phyloP scores from a whole-genome alignment of 35 echinoderm and acorn worm genomes.

The Heliocidaris erythrogramma region DNA sequence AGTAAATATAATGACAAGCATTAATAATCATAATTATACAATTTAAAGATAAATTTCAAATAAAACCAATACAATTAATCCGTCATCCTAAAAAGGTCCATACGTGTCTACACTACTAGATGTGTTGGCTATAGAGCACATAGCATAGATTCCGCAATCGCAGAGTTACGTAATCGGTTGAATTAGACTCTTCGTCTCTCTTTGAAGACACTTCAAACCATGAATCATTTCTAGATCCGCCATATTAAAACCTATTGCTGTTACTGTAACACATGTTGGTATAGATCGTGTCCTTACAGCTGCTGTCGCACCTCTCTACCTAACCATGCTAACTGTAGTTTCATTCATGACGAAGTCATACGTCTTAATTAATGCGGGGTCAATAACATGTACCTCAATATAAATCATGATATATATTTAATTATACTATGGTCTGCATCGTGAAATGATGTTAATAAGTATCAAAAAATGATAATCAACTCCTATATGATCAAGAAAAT shows the following conservation, averaged over 20 bases:
- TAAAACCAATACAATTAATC: neutral
- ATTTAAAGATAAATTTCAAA: neutral
- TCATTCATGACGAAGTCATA: neutral
- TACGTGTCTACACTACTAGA: neutral
- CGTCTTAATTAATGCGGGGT: neutral
- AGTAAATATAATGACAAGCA: no score
- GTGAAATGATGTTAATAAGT: no score
- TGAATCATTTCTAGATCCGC: neutral
- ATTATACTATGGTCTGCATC: no score
- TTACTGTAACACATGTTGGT: conserved; percentile 3
- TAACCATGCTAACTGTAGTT: neutral
- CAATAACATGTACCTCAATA: neutral
- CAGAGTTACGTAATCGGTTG: neutral
- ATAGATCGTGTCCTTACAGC: neutral
- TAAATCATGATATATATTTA: neutral
- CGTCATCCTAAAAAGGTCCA: neutral
- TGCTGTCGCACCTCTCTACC: neutral
- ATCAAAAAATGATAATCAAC: no score
- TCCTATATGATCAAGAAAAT: no score
- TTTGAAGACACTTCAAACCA: neutral
- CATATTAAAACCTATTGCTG: neutral
- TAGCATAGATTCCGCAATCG: neutral
- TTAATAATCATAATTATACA: no score
- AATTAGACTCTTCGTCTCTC: neutral
- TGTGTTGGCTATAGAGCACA: neutral